phyloP scores from a whole-genome alignment of 92 coral and sea anemone genomes.

The Bergia puertoricense region DNA sequence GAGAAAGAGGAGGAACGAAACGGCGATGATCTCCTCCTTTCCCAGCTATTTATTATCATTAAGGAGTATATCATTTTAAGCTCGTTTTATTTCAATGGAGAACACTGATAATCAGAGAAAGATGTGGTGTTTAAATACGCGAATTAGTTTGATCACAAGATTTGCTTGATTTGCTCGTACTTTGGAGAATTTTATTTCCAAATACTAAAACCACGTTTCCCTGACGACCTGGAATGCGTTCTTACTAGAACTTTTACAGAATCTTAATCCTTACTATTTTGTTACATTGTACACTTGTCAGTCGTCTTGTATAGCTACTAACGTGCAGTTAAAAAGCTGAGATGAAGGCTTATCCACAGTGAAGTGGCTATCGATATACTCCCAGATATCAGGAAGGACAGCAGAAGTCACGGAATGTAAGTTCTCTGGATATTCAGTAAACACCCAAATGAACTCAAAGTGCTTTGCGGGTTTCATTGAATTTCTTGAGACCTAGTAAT shows the following conservation, averaged over 20 bases:
- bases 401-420: too few relatives aligned
- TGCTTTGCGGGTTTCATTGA: too few relatives aligned
- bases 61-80: neutral
- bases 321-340: neutral
- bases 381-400: too few relatives aligned
- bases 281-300: neutral
- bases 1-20: constrained; percentile 31
- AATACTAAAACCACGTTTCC: neutral
- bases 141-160: neutral
- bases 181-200: too few relatives aligned
- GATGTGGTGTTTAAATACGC: neutral
- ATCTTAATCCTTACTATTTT: neutral
- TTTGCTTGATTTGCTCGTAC: neutral
- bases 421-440: too few relatives aligned
- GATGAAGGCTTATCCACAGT: too few relatives aligned
- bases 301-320: neutral
- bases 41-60: neutral
- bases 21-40: neutral
- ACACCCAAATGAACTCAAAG: too few relatives aligned
- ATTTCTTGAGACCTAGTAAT: too few relatives aligned
- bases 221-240: too few relatives aligned
- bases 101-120: neutral
- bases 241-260: neutral
- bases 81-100: constrained; percentile 1
- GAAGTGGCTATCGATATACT: too few relatives aligned